Percentiles rank a stretch among this genome's conserved stretches.
Evolutionary conservation across 2,113 vertebrate genomes (phyloP).

Genomic region (Cyphomyrus discorhynchus): DNA sequence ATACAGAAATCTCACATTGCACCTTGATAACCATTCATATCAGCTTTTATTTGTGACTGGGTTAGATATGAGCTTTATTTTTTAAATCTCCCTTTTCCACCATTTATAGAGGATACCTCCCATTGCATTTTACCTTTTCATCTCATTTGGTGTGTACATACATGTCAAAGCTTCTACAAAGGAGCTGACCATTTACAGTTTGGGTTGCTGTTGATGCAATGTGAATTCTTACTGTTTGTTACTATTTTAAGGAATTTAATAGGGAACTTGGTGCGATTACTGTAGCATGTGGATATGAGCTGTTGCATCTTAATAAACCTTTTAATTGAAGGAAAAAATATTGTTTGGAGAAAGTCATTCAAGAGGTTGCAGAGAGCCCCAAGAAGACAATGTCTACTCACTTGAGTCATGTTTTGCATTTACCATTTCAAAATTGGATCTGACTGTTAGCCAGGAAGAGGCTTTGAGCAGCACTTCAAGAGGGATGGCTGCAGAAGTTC

Average conservation of each 20-base stretch:
- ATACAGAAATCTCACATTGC: neutral
- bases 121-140: neutral
- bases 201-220: neutral
- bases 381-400: neutral
- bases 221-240: neutral
- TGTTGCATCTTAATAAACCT: neutral
- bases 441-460: neutral
- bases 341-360: neutral
- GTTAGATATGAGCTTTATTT: neutral
- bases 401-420: neutral
- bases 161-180: conserved; percentile 43
- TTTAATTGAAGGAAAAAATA: neutral
- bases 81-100: neutral
- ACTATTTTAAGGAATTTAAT: neutral
- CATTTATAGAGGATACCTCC: neutral
- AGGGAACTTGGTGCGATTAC: neutral
- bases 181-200: conserved; percentile 34
- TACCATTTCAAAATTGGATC: neutral
- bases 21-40: neutral
- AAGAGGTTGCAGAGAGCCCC: neutral
- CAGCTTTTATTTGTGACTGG: neutral
- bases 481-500: neutral
- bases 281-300: neutral
- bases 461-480: neutral
- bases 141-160: neutral